phyloP scores from a whole-genome alignment of 2,797 vertebrate genomes.

The Octomys mimax region DNA sequence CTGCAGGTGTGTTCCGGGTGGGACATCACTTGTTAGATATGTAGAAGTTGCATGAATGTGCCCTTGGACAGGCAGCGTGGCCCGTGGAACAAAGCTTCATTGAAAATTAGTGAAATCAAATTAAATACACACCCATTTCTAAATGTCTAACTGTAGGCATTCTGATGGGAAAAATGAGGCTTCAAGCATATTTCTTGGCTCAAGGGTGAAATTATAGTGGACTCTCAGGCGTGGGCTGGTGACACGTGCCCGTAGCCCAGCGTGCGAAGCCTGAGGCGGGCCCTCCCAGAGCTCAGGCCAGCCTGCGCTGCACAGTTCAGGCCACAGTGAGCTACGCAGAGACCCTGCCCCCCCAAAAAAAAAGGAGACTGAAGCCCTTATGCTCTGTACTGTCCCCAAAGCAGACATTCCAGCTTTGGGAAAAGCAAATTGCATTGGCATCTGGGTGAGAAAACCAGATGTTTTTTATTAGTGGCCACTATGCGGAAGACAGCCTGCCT shows the following conservation, averaged over 20 bases:
- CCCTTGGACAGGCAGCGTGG: not conserved
- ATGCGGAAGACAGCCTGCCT: not conserved
- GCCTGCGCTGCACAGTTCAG: not conserved
- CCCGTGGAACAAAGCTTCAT: not conserved
- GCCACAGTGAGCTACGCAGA: not conserved
- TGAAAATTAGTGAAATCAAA: slow-evolving; percentile 22
- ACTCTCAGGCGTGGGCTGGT: not conserved
- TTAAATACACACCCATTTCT: not conserved
- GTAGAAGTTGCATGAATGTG: not conserved
- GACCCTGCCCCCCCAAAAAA: not conserved
- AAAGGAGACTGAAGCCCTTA: not conserved
- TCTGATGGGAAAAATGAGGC: not conserved
- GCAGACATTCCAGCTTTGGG: not conserved
- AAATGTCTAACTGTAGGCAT: not conserved
- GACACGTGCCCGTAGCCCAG: not conserved
- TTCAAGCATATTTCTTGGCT: not conserved
- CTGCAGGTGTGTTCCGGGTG: not conserved
- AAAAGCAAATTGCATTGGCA: not conserved
- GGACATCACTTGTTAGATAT: not conserved
- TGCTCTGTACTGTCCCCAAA: not conserved
- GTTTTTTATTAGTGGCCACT: not conserved
- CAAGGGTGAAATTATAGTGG: not conserved
- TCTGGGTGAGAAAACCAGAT: not conserved
- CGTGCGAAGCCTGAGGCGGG: not conserved
- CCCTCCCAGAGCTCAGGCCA: not conserved